Percentiles rank a stretch among this genome's conserved stretches.
These are phyloP conservation scores for Pavo muticus DNA, from an alignment of 2,113 vertebrate genomes.

Conservation along the genomic window DNA sequence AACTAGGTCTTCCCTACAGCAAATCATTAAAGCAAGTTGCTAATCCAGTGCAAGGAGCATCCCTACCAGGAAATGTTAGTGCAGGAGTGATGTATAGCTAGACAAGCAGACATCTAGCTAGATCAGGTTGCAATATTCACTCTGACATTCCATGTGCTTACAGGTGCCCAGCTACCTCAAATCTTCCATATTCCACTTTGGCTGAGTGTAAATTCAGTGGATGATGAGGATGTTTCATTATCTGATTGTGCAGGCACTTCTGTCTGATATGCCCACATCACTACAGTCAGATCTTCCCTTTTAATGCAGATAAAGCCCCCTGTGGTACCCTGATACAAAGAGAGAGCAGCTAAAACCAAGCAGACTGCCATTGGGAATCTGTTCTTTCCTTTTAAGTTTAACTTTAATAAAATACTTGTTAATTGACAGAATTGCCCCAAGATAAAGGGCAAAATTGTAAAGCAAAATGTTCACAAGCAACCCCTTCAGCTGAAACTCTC, in stretches of 20 bases:
- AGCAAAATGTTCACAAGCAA: background rate
- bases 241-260: background rate
- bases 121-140: background rate
- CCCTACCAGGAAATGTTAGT: background rate
- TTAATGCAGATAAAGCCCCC: background rate
- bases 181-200: background rate
- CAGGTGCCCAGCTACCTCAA: background rate
- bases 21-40: background rate
- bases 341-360: background rate
- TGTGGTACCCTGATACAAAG: background rate
- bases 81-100: background rate
- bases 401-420: background rate
- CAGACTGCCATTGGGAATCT: background rate
- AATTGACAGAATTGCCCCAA: background rate
- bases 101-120: background rate
- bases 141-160: background rate
- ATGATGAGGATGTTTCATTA: background rate
- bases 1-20: background rate
- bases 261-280: background rate
- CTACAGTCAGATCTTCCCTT: background rate
- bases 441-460: background rate
- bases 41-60: background rate
- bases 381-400: background rate
- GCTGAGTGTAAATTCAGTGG: fast-evolving
- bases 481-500: background rate